phyloP scores from a whole-genome alignment of 1,140 invertebrate species.

The Brachionus angularis region DNA sequence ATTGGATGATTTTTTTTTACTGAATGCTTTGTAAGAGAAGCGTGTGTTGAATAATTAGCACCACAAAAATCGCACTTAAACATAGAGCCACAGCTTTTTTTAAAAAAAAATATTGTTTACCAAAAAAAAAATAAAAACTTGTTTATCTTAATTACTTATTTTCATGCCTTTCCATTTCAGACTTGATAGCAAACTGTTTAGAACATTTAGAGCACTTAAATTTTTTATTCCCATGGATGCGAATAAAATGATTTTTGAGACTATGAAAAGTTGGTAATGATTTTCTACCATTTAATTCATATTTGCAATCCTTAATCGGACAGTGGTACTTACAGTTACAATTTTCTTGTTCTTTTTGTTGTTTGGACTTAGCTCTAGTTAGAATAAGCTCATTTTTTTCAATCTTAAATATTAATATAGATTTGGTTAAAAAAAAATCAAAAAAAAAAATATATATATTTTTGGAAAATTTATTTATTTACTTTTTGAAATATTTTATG shows the following conservation, averaged over 20 bases:
- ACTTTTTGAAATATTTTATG: constrained; percentile 27
- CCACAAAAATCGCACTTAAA: too few species aligned
- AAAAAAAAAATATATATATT: background rate
- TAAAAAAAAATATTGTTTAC: background rate
- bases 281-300: background rate
- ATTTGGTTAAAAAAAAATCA: background rate
- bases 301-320: constrained; percentile 14
- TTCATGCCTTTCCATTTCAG: constrained; percentile 39
- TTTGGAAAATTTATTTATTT: background rate
- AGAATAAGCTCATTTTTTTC: constrained; percentile 16
- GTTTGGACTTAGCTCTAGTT: constrained; percentile 22
- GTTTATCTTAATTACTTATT: constrained; percentile 10
- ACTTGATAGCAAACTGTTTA: constrained; percentile 22
- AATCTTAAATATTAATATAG: background rate
- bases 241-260: constrained; percentile 39
- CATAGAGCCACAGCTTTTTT: background rate
- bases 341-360: constrained; percentile 26
- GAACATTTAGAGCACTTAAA: constrained; percentile 31
- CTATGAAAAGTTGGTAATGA: constrained; percentile 35
- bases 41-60: too few species aligned
- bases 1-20: too few species aligned
- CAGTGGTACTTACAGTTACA: constrained; percentile 33
- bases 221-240: constrained; percentile 23
- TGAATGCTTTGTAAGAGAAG: too few species aligned
- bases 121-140: background rate